These are phyloP conservation scores for Oeneis ivallda DNA, from an alignment of 2,888 invertebrate genomes.

Conservation along the genomic window DNA sequence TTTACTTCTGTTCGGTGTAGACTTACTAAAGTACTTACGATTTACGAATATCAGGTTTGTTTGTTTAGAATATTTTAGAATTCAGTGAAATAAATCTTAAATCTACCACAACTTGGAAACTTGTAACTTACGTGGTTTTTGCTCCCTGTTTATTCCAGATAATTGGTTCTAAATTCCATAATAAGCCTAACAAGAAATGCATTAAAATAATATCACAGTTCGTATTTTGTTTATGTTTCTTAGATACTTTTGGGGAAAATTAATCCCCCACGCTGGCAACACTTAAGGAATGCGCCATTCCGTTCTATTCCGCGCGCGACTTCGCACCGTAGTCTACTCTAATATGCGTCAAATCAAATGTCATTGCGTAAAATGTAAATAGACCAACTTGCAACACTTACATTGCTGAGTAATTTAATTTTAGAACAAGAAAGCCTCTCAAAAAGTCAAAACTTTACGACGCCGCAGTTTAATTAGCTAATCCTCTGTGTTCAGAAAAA, in stretches of 20 bases:
- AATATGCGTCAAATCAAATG: constrained; percentile 40
- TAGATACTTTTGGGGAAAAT: constrained; percentile 12
- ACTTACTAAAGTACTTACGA: too few species aligned
- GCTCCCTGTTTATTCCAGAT: too few species aligned
- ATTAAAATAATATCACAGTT: not conserved
- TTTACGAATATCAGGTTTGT: too few species aligned
- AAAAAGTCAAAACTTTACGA: not conserved
- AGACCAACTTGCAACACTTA: constrained; percentile 24
- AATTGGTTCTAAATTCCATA: too few species aligned
- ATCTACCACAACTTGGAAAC: too few species aligned
- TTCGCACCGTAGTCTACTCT: constrained; percentile 44
- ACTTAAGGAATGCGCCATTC: constrained; percentile 64
- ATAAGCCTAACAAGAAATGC: too few species aligned
- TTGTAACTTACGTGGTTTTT: too few species aligned
- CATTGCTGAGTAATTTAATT: not conserved
- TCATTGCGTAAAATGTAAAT: constrained; percentile 59
- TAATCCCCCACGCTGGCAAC: constrained; percentile 48
- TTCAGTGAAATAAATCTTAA: too few species aligned
- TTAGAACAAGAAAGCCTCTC: constrained; percentile 6
- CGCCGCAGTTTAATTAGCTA: not conserved
- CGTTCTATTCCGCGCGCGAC: constrained; percentile 47
- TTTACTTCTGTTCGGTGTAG: too few species aligned
- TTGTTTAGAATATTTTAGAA: too few species aligned
- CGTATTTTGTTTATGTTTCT: not conserved
- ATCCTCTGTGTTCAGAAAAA: constrained; percentile 17